Base-by-base conservation (phyloP, 35 echinoderm and acorn worm species). In the Apostichopus parvimensis region DNA sequence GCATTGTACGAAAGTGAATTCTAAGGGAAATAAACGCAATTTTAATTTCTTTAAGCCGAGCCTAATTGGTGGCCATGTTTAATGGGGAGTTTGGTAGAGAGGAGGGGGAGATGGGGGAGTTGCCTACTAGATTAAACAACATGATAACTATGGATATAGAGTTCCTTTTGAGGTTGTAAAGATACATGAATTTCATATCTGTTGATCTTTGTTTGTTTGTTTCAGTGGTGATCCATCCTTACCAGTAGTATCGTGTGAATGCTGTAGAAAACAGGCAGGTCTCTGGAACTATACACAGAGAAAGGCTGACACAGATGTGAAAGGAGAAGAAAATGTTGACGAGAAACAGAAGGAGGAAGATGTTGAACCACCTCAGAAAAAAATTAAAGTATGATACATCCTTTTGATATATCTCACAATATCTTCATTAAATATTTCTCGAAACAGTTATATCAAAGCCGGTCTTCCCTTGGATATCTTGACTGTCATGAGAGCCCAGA, bases 211-310 rank as follows among this genome's bases (percentile, higher is more conserved):
- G 0, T 45, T 45, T 45, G 34, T 45, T 45, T 45, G 34, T 17
- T 58, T 3, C 86, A 88, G 86, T 53, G 20, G 71, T 13, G 61
- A 71, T 20, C 59, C 68, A 13, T 86, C 83, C 11, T 88, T 88
- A 22, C 86, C 86, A 6, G 86, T 88, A 22, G 86, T 88, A 12
- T 72, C 14, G 64, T 88, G 86, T 73, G 86, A 88, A 73, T 88
- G 62, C 24, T 88, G 86, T 45, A 58, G 95, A 61, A 90, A 93
- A n/a, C 87, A 82, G 58, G 86, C 90, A 18, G 95, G 95, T 22
- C 88, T 94, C 11, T 96, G 95, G 95, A 96, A 96, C 77, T 96
- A 92, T 76, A 7, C 73, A 53, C 21, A 88, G 11, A 78, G 56
- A 18, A 81, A 87, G 81, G 20, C 11, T 59, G 57, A 84, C 53